Conservation (phyloP, 2,797 vertebrate genomes). For the Chloroceryle amazona region DNA sequence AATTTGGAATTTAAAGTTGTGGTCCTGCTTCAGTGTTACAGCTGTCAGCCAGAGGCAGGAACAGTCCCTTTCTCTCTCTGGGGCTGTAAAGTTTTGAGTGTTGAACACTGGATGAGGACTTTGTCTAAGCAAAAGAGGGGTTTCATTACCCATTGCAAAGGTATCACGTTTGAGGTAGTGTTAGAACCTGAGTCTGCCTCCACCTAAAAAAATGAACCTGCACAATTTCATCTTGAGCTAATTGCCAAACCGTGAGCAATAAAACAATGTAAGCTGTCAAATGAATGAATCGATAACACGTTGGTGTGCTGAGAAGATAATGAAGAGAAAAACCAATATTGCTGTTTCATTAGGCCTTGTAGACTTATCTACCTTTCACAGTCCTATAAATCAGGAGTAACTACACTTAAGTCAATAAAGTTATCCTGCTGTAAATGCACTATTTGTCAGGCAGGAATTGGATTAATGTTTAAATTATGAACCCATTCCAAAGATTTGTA, state of each 20-base stretch:
- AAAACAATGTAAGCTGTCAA: neutral
- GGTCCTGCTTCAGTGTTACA: neutral
- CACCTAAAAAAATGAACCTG: neutral
- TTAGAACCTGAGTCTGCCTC: neutral
- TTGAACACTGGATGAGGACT: neutral
- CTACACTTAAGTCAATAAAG: conserved; percentile 13
- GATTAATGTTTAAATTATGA: conserved; percentile 5
- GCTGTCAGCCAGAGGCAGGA: neutral
- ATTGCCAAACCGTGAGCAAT: conserved; percentile 1
- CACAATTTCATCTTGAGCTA: neutral
- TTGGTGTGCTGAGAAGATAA: conserved; percentile 9
- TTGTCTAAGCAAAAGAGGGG: neutral
- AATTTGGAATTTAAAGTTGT: neutral
- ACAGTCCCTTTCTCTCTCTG: neutral
- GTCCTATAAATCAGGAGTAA: conserved; percentile 35
- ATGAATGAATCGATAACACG: neutral
- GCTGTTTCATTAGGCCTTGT: conserved; percentile 17
- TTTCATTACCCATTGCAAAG: neutral
- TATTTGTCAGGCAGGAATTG: conserved; percentile 15
- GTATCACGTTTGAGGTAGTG: neutral
- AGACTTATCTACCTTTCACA: neutral
- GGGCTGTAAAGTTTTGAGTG: neutral
- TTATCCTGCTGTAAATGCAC: neutral
- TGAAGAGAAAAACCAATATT: neutral
- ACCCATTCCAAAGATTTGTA: conserved; percentile 12